phyloP scores from a whole-genome alignment of 2,888 invertebrate species.

The Chesias legatella region DNA sequence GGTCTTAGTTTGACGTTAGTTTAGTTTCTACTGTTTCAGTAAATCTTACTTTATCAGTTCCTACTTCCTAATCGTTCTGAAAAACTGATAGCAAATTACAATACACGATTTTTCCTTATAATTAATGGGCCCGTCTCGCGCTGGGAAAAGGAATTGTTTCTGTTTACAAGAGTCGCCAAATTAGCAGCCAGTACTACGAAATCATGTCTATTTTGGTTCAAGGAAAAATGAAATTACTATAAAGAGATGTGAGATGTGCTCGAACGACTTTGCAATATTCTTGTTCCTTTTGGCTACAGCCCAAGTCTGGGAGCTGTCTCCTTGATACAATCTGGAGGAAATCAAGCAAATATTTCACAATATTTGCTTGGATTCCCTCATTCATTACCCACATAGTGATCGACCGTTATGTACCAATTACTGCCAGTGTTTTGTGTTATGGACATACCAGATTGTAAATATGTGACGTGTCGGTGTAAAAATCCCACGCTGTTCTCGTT shows the following conservation, averaged over 20 bases:
- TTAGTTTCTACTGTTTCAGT: too few relatives aligned
- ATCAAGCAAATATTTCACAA: slow-evolving; percentile 43
- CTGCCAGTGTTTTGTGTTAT: slow-evolving; percentile 38
- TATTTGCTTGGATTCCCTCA: slow-evolving; percentile 34
- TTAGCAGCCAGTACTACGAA: slow-evolving; percentile 23
- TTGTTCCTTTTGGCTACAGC: slow-evolving; percentile 54
- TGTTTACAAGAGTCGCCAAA: slow-evolving; percentile 1
- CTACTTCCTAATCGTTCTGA: too few relatives aligned
- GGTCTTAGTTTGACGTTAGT: too few relatives aligned
- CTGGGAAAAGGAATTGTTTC: slow-evolving; percentile 1
- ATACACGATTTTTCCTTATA: not conserved
- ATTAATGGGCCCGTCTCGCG: not conserved
- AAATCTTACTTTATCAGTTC: too few relatives aligned
- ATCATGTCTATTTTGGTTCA: slow-evolving; percentile 34
- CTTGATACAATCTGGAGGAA: slow-evolving; percentile 48
- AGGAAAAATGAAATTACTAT: slow-evolving; percentile 34
- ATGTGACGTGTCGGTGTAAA: slow-evolving; percentile 33
- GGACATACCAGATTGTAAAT: slow-evolving; percentile 34
- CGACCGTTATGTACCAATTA: slow-evolving; percentile 30
- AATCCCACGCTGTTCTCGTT: slow-evolving; percentile 51
- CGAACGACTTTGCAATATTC: slow-evolving; percentile 30
- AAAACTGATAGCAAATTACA: too few relatives aligned
- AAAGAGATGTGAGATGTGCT: slow-evolving; percentile 31
- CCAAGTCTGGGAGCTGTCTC: slow-evolving; percentile 54
- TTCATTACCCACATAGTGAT: slow-evolving; percentile 14